Evolutionary conservation across 2,888 invertebrate genomes (phyloP).

Genomic region (Merodon equestris): DNA sequence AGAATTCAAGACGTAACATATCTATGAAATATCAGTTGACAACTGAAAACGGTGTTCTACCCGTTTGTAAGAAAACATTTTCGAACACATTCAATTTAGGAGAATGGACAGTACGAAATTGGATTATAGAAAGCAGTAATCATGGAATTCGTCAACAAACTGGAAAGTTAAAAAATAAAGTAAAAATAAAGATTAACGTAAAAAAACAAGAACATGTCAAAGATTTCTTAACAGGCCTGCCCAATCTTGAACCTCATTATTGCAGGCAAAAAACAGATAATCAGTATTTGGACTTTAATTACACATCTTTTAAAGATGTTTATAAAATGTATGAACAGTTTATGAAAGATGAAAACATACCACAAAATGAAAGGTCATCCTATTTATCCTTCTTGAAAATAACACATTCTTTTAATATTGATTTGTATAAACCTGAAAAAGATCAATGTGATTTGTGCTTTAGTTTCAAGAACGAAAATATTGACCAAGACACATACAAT

Average conservation of each 20-base stretch:
- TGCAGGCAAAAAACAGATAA: constrained; percentile 13
- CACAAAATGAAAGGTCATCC: too few relatives aligned
- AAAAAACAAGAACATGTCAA: constrained; percentile 24
- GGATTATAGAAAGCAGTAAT: constrained; percentile 21
- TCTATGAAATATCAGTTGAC: constrained; percentile 33
- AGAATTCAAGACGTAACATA: constrained; percentile 26
- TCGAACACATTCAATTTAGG: too few relatives aligned
- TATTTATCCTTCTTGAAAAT: too few relatives aligned
- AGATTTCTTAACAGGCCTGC: constrained; percentile 23
- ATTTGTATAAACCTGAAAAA: too few relatives aligned
- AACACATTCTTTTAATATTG: too few relatives aligned
- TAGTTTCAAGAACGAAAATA: too few relatives aligned
- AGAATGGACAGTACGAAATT: constrained; percentile 37
- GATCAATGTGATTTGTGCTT: too few relatives aligned
- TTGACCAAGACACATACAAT: too few relatives aligned
- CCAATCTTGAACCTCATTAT: constrained; percentile 23
- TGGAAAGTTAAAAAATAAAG: constrained; percentile 12
- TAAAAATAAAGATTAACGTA: neutral
- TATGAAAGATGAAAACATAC: too few relatives aligned
- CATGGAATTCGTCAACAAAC: constrained; percentile 17
- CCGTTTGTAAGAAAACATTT: too few relatives aligned
- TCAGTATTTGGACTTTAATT: constrained; percentile 5
- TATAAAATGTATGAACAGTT: constrained; percentile 16
- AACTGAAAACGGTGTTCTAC: constrained; percentile 17
- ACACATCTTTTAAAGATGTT: constrained; percentile 1